Percentiles rank a stretch among this genome's conserved stretches.
Evolutionary conservation across 2,113 vertebrate genomes (phyloP).

Genomic region (Podilymbus podiceps): DNA sequence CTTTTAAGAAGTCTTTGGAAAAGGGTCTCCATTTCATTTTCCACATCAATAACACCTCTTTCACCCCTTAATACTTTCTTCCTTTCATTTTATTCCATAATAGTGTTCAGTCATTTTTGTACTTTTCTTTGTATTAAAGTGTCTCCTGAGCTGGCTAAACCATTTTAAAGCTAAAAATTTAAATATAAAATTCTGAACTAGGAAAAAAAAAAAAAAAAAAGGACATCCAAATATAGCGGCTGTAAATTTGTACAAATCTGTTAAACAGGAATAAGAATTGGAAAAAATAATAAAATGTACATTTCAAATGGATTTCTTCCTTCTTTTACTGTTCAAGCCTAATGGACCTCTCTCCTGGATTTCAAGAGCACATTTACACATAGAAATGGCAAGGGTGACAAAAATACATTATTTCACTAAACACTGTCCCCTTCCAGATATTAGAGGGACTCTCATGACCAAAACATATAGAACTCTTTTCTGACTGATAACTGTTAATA

Average conservation of each 20-base stretch:
- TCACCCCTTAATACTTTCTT: conserved; percentile 37
- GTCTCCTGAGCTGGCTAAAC: neutral
- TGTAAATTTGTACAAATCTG: neutral
- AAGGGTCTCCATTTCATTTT: conserved; percentile 46
- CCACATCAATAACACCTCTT: conserved; percentile 37
- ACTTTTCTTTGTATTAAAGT: conserved; percentile 46
- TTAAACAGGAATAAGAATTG: neutral
- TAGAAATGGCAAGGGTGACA: neutral
- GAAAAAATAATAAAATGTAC: neutral
- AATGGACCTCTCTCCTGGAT: neutral
- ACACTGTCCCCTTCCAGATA: neutral
- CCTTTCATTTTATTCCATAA: conserved; percentile 37
- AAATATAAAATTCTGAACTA: neutral
- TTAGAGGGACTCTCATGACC: neutral
- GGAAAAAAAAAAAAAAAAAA: neutral
- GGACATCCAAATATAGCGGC: neutral
- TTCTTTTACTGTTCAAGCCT: neutral
- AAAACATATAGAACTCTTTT: neutral
- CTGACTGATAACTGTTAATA: neutral
- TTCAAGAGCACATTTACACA: neutral
- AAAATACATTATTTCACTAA: neutral
- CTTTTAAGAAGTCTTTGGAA: conserved; percentile 40
- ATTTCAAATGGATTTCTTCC: neutral
- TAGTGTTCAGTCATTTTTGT: conserved; percentile 7
- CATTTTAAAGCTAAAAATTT: conserved; percentile 12